Evolutionary conservation across 2,113 vertebrate species (phyloP), one percentile per base, ranked within the genome.

Genomic region (Periophthalmus modestus): DNA sequence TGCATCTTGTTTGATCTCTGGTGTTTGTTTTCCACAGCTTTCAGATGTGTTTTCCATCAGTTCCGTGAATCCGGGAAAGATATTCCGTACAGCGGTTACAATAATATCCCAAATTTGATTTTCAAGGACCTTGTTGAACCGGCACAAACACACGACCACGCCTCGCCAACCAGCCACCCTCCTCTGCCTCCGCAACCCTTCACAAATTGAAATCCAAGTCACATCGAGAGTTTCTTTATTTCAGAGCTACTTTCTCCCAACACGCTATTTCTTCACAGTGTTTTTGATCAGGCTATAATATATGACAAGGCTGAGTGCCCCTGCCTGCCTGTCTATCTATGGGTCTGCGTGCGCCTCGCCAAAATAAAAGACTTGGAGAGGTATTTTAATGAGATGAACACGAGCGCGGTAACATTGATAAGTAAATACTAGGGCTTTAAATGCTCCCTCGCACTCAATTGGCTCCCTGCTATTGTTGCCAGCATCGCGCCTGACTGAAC

Each of bases 401-500:
- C 94, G 94, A 94, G 94, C 93, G 89, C 89, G 92, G 95, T 94
- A 95, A 94, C 94, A 95, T 94, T 95, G 95, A 96, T 97, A 97
- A 97, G 95, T 96, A 96, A 96, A 96, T 95, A 96, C 95, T 95
- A 95, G 92, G 92, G 95, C 95, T 92, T 95, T 95, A 96, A 96
- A 95, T 95, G 94, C 95, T 93, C 93, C 93, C 57, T 93, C 93
- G 95, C 94, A 93, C 93, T 92, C 94, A 89, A 93, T 94, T 93
- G 91, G 90, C 93, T 91, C 90, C 87, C 91, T 79, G 93, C 81
- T 3, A 94, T 96, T 95, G 94, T 96, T 94, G 92, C 93, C 75
- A 88, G 78, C 93, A 93, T 90, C 88, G 95, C 91, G 96, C 95
- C 95, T 93, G 92, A 85, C 89, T 84, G 93, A 90, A 91, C 95